Evolutionary conservation across 2,888 invertebrate species (phyloP).

Genomic region (Diadromus collaris): DNA sequence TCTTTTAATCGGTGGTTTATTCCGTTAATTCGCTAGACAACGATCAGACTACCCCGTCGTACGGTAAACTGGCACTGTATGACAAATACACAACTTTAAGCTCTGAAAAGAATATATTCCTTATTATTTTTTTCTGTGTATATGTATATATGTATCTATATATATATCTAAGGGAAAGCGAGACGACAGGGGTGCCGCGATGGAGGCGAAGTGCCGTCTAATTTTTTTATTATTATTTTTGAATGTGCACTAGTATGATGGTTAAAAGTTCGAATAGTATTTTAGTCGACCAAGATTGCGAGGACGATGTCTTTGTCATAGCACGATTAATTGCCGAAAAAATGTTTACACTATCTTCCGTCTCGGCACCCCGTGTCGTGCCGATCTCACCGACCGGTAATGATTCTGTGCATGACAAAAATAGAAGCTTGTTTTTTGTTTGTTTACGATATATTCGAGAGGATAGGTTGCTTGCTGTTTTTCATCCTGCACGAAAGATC

Average conservation of each 20-base stretch:
- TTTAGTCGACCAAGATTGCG: not conserved
- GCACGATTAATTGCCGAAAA: not conserved
- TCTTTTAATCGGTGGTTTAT: conserved; percentile 46
- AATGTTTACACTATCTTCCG: not conserved
- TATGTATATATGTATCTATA: conserved; percentile 28
- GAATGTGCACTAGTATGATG: not conserved
- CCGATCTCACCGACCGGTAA: not conserved
- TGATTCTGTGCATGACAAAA: conserved; percentile 43
- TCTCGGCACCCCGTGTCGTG: not conserved
- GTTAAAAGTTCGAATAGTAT: not conserved
- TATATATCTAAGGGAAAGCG: conserved; percentile 23
- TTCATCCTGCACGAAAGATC: conserved; percentile 15
- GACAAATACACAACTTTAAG: conserved; percentile 56
- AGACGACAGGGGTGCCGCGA: not conserved
- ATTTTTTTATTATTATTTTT: conserved; percentile 1
- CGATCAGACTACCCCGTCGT: conserved; percentile 64
- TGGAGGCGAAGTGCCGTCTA: conserved; percentile 6
- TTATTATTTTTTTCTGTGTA: conserved; percentile 34
- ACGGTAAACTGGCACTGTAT: conserved; percentile 65
- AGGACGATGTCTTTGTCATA: not conserved
- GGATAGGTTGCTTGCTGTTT: conserved; percentile 28
- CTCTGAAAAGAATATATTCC: conserved; percentile 64
- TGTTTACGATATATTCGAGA: conserved; percentile 32
- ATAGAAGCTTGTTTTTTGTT: conserved; percentile 46
- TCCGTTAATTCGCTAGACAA: conserved; percentile 66